Evolutionary conservation across 1,140 invertebrate genomes (phyloP), one percentile per base, ranked within the genome.

Genomic region (Drosophila orosa): DNA sequence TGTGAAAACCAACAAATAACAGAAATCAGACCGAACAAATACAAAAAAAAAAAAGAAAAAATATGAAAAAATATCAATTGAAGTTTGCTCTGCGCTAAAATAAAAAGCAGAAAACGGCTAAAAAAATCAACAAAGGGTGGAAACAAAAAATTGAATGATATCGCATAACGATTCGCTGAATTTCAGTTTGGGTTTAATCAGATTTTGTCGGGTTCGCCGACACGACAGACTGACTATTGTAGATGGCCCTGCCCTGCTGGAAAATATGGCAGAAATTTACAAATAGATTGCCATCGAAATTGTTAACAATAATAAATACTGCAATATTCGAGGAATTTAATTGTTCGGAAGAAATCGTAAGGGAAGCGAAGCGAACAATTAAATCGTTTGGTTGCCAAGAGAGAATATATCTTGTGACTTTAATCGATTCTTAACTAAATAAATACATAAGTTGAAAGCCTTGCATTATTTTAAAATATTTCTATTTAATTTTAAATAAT

Each of bases 21-120:
- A 37, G 25, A 62, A 52, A 50, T 39, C 35, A 56, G 22, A 48
- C 19, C 37, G 3, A 63, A 44, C 17, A 54, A 58, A 40, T 24
- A 40, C 29, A 52, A 33, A 8, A 33, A 48, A 25, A 6, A 42
- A 9, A 42, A 22, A 37, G 8, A 60, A 52, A 52, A 69, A 33
- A 69, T 45, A 50, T 22, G 22, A 65, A 58, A 22, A 71, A 71
- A 57, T 71, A 71, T 71, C 65, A 71, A 71, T 71, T 71, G 65
- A 58, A 48, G 47, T 69, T 71, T 57, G 25, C 65, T 47, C 19
- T 55, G 66, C 27, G 27, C 56, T 37, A 55, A 37, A 55, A 55
- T 48, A 55, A 29, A 24, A 59, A 33, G 15, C 17, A 27, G 1
- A 31, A 42, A 45, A 39, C 19, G 42, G 17, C 31, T 50, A 10